These are phyloP conservation scores for Coryphaenoides rupestris DNA, from an alignment of 2,113 vertebrate genomes.

Conservation along the genomic window DNA sequence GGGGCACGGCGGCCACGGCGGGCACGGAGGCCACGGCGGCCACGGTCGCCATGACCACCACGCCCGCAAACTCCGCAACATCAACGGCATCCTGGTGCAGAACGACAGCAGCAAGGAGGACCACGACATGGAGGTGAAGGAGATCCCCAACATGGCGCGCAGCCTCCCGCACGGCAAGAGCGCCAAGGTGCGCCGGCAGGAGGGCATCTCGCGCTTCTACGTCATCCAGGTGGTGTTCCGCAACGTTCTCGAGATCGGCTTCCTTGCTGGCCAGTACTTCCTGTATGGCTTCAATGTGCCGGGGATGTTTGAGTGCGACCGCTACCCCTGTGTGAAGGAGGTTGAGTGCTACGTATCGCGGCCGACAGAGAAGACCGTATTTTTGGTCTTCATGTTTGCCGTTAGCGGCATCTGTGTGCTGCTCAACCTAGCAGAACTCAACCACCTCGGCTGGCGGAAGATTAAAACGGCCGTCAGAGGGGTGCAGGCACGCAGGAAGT, in stretches of 20 bases:
- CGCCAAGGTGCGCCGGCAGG: slow-evolving; percentile 71
- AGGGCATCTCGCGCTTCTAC: slow-evolving; percentile 87
- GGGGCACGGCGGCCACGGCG: slow-evolving; percentile 55
- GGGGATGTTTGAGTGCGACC: slow-evolving; percentile 83
- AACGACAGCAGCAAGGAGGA: slow-evolving; percentile 71
- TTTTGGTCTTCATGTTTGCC: slow-evolving; percentile 89
- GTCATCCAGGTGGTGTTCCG: slow-evolving; percentile 89
- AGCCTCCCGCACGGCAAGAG: slow-evolving; percentile 66
- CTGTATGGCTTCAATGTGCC: slow-evolving; percentile 86
- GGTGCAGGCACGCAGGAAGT: slow-evolving; percentile 78
- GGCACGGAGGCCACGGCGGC: slow-evolving; percentile 66
- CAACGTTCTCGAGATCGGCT: slow-evolving; percentile 84
- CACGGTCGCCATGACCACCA: slow-evolving; percentile 69
- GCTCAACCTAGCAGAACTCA: slow-evolving; percentile 88
- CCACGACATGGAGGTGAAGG: slow-evolving; percentile 76
- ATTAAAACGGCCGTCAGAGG: slow-evolving; percentile 81
- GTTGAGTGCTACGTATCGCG: slow-evolving; percentile 89
- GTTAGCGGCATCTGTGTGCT: slow-evolving; percentile 86
- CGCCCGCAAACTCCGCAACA: slow-evolving; percentile 67
- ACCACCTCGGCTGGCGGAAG: slow-evolving; percentile 90
- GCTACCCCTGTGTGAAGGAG: slow-evolving; percentile 86
- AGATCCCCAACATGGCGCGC: slow-evolving; percentile 70
- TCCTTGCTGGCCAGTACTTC: slow-evolving; percentile 85
- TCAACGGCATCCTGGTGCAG: slow-evolving; percentile 76
- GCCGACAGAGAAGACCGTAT: slow-evolving; percentile 87